Conservation (phyloP, 2,797 vertebrate genomes). For the Phataginus tricuspis region DNA sequence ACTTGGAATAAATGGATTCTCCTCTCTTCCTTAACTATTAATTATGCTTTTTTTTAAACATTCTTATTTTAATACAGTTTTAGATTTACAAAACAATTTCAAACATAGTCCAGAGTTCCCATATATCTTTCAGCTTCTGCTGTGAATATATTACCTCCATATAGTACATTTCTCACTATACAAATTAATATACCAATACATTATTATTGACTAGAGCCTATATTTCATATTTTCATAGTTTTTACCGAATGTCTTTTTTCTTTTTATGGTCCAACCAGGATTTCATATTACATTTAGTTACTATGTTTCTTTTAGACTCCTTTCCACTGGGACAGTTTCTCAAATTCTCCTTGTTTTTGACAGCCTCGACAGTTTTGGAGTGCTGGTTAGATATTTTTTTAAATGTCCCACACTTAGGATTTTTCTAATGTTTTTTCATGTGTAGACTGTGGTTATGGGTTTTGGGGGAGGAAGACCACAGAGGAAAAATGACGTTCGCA, state of each 20-base stretch:
- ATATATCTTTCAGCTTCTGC: neutral
- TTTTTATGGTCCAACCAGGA: neutral
- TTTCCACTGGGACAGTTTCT: neutral
- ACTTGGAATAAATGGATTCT: neutral
- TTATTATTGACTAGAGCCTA: neutral
- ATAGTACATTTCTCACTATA: neutral
- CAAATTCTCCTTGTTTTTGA: neutral
- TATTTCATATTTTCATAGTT: neutral
- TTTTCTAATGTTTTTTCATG: neutral
- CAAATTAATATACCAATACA: neutral
- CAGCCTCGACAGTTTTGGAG: neutral
- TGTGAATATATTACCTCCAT: neutral
- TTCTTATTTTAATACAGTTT: neutral
- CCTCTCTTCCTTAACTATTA: neutral
- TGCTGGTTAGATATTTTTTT: neutral
- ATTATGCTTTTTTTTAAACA: neutral
- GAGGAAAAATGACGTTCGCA: neutral
- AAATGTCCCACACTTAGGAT: neutral
- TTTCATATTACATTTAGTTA: neutral
- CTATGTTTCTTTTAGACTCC: neutral
- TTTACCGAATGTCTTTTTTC: neutral
- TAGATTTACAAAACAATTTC: neutral
- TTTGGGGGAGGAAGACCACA: neutral
- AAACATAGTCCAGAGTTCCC: neutral
- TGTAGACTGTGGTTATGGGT: neutral